Evolutionary conservation across 1,140 invertebrate species (phyloP), one percentile per base, ranked within the genome.

Genomic region (Bombus soroeensis): DNA sequence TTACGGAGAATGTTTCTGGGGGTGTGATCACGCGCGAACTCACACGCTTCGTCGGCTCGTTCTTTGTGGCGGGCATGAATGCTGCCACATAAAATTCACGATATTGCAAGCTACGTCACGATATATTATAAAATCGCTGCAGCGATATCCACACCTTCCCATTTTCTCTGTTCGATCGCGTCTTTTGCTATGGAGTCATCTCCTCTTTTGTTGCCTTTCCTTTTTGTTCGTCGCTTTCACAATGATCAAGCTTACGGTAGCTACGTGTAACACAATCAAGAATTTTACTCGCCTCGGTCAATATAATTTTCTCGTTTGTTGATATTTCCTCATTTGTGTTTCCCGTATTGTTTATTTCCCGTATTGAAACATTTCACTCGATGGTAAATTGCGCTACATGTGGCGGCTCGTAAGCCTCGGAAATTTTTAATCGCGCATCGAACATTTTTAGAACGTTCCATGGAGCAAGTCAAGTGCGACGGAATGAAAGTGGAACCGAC

Each of bases 401-500:
- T 53, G 47, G 18, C 2, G 0, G 47, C 0, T 22, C 18, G 18
- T 53, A 53, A 8, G 18, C 6, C 18, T 18, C 5, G 18, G 18
- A 22, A 53, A 53, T 22, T 74, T 47, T 41, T 22, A 37, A 34
- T 34, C 34, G 66, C 22, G 10, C 28, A 9, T 4, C 28, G 34
- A 32, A 34, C 37, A 18, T 78, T 78, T 47, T 53, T 41, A 47
- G 59, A 59, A 39, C 59, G 66, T 6, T 83, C 0, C 32, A 15
- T 47, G 3, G 32, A 64, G n/a, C 53, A 5, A 62, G 34, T 2
- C 22, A 66, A 13, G 81, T 3, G 53, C 34, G 37, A 73, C 53
- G 53, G 59, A 25, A 66, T 66, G 75, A 87, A 74, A 82, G 78
- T 84, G 74, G 83, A 57, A 78, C 74, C 64, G 53, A 39, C 73